Evolutionary conservation across 2,888 invertebrate genomes (phyloP).

Genomic region (Eudemis profundana): DNA sequence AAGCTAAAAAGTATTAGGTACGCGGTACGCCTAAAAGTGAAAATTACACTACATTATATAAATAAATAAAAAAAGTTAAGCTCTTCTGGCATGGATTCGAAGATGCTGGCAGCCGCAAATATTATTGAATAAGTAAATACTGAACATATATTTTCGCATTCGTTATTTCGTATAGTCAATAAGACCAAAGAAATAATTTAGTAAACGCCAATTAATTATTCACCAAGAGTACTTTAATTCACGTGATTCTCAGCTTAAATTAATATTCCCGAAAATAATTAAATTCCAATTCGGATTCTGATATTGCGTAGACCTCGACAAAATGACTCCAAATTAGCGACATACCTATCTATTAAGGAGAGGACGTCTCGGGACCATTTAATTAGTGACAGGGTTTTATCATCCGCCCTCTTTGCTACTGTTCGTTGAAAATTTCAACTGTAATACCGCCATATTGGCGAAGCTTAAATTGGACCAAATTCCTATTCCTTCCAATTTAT

Average conservation of each 20-base stretch:
- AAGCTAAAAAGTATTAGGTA: too few relatives aligned
- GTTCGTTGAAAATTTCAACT: slow-evolving; percentile 74
- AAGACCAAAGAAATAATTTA: not conserved
- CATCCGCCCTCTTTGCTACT: slow-evolving; percentile 75
- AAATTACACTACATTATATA: too few relatives aligned
- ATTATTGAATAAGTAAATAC: too few relatives aligned
- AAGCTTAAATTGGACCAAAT: slow-evolving; percentile 72
- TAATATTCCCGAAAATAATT: slow-evolving; percentile 51
- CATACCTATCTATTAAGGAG: slow-evolving; percentile 83
- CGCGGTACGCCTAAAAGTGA: too few relatives aligned
- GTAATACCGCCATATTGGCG: slow-evolving; percentile 74
- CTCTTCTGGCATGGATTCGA: too few relatives aligned
- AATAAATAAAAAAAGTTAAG: too few relatives aligned
- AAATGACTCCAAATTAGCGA: slow-evolving; percentile 80
- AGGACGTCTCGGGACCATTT: slow-evolving; percentile 78
- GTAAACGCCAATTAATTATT: not conserved
- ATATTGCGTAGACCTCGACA: slow-evolving; percentile 65
- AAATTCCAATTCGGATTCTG: slow-evolving; percentile 69
- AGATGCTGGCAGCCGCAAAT: too few relatives aligned
- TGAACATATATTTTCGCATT: too few relatives aligned
- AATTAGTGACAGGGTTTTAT: slow-evolving; percentile 83
- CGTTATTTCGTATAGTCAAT: not conserved
- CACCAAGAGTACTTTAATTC: slow-evolving; percentile 5
- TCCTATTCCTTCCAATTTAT: slow-evolving; percentile 48
- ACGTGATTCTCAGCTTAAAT: slow-evolving; percentile 29